phyloP scores from a whole-genome alignment of 2,113 vertebrate species.

The Ptychochromis oligacanthus region DNA sequence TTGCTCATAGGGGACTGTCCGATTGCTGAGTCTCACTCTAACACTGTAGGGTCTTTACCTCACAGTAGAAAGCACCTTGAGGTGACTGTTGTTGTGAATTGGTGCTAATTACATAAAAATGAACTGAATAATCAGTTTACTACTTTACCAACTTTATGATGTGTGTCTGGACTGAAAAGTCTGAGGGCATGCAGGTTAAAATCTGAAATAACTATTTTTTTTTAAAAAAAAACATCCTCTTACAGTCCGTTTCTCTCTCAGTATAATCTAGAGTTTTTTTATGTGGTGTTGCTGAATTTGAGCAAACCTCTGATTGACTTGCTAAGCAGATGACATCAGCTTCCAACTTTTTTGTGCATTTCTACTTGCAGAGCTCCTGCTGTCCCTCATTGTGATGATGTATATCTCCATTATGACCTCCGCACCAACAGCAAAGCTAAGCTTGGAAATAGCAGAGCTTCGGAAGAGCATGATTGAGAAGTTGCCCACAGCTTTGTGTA shows the following conservation, averaged over 20 bases:
- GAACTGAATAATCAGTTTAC: background rate
- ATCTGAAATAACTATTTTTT: conserved; percentile 1
- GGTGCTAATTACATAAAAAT: background rate
- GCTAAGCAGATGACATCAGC: background rate
- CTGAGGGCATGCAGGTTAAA: background rate
- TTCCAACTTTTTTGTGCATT: background rate
- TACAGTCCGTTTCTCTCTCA: background rate
- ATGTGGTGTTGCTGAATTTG: background rate
- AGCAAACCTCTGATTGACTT: background rate
- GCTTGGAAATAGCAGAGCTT: accelerated
- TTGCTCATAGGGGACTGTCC: background rate
- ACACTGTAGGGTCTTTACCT: background rate
- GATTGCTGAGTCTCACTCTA: background rate
- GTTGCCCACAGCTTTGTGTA: accelerated
- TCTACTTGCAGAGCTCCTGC: conserved; percentile 44
- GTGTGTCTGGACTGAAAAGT: background rate
- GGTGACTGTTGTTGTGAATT: background rate
- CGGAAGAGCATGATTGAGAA: accelerated
- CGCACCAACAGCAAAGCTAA: no score
- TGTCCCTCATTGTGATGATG: conserved; percentile 32
- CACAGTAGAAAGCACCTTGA: background rate
- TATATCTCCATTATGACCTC: conserved; percentile 6
- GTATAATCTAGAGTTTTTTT: background rate
- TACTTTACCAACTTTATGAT: background rate
- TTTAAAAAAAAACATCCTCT: background rate